Conservation (phyloP, 2,797 vertebrate genomes). For the Anas georgica region DNA sequence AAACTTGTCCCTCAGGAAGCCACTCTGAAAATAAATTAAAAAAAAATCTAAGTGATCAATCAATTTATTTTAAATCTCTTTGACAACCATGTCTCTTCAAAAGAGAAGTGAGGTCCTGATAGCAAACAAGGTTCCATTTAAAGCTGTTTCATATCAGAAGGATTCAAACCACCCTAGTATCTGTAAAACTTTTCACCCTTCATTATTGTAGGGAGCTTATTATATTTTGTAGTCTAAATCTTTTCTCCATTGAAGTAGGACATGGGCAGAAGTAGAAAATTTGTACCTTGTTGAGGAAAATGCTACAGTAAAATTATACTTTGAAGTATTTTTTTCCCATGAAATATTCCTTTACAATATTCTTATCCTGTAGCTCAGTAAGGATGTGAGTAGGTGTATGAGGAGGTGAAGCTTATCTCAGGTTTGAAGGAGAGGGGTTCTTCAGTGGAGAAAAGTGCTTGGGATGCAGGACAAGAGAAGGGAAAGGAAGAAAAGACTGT, state of each 20-base stretch:
- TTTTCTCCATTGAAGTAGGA: neutral
- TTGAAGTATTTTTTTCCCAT: neutral
- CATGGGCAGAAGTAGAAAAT: neutral
- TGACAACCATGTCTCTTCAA: neutral
- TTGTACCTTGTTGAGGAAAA: neutral
- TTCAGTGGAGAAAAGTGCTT: neutral
- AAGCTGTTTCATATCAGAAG: neutral
- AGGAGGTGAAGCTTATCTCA: neutral
- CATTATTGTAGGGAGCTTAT: neutral
- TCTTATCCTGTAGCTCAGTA: neutral
- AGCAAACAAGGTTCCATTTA: neutral
- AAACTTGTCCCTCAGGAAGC: neutral
- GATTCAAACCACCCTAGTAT: neutral
- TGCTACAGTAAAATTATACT: neutral
- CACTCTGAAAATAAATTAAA: neutral
- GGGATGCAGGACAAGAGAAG: neutral
- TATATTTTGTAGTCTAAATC: neutral
- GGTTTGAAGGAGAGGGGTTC: neutral
- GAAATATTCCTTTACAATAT: neutral
- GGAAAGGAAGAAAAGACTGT: neutral
- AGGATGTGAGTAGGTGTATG: neutral
- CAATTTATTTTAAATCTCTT: constrained; percentile 3
- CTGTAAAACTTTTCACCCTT: neutral
- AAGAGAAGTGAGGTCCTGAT: neutral
- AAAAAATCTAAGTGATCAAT: neutral